Conservation (phyloP, 2,113 vertebrate species). For the Gallinago jamesoni region DNA sequence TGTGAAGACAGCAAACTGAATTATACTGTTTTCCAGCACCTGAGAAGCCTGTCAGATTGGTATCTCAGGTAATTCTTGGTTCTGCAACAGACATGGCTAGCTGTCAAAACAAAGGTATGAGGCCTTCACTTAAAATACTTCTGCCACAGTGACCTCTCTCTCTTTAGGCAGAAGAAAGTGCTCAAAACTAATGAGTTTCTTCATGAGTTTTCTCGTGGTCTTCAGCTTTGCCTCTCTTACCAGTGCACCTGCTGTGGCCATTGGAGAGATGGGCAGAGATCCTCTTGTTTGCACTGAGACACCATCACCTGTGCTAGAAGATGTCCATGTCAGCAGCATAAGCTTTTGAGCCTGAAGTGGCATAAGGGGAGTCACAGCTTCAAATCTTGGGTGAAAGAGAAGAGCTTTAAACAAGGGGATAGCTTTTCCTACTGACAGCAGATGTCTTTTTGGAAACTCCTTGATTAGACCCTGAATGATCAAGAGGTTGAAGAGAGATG, state of each 20-base stretch:
- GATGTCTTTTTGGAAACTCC: slow-evolving; percentile 30
- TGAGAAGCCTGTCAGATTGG: neutral
- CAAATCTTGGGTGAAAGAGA: neutral
- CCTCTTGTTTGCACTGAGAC: neutral
- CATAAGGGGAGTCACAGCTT: neutral
- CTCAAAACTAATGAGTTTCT: neutral
- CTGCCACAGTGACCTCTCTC: neutral
- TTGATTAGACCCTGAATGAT: slow-evolving; percentile 44
- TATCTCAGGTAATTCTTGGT: neutral
- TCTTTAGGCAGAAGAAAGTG: neutral
- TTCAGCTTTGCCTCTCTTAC: neutral
- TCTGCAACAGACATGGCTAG: neutral
- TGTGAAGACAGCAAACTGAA: neutral
- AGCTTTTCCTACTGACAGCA: slow-evolving; percentile 22
- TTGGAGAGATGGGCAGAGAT: neutral
- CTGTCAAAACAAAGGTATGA: neutral
- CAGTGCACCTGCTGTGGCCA: neutral
- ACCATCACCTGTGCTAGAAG: neutral
- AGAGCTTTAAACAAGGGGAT: neutral
- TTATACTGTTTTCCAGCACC: neutral
- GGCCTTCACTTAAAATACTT: neutral
- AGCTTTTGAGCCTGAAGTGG: neutral
- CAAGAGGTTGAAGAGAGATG: slow-evolving; percentile 18
- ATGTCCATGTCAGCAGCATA: neutral
- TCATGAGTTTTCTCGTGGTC: neutral